A percentile compares a stretch with the other conserved stretches of the same genome.
Conservation (phyloP, 2,888 invertebrate species). For the Crossocerus cetratus region DNA sequence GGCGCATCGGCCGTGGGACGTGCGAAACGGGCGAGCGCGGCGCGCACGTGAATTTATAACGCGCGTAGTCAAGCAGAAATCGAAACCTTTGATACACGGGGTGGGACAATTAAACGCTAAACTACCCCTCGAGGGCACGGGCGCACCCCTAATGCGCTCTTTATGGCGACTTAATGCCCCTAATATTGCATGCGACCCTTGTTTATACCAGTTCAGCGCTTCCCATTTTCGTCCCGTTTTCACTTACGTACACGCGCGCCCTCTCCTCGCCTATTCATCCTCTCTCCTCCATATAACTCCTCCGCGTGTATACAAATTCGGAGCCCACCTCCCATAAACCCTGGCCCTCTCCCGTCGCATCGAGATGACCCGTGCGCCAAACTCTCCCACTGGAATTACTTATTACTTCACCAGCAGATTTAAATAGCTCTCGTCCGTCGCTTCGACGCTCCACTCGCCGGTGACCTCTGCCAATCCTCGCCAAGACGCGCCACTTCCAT, state of each 20-base stretch:
- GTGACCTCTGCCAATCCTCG: too few species aligned
- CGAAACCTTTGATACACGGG: slow-evolving; percentile 76
- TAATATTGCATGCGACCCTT: slow-evolving; percentile 76
- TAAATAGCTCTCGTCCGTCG: slow-evolving; percentile 1
- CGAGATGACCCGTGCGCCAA: slow-evolving; percentile 28
- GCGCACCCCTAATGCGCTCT: slow-evolving; percentile 76
- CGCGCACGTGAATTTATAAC: slow-evolving; percentile 61
- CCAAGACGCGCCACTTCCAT: too few species aligned
- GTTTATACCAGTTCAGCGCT: slow-evolving; percentile 75
- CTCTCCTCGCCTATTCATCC: not conserved
- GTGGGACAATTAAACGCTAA: slow-evolving; percentile 77
- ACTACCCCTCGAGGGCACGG: slow-evolving; percentile 76
- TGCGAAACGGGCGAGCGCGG: slow-evolving; percentile 49
- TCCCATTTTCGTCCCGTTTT: slow-evolving; percentile 69
- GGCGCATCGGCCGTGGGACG: slow-evolving; percentile 34
- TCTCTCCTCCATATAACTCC: not conserved
- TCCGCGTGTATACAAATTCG: slow-evolving; percentile 19
- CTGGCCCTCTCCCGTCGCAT: not conserved
- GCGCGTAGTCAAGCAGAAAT: slow-evolving; percentile 72
- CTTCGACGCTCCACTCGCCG: too few species aligned
- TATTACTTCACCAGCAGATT: slow-evolving; percentile 17
- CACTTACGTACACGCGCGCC: slow-evolving; percentile 50
- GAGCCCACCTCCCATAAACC: slow-evolving; percentile 38
- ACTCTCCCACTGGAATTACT: slow-evolving; percentile 16
- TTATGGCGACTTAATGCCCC: slow-evolving; percentile 77